Evolutionary conservation across 2,888 invertebrate species (phyloP), one percentile per base, ranked within the genome.

Genomic region (Agapetus fuscipes): DNA sequence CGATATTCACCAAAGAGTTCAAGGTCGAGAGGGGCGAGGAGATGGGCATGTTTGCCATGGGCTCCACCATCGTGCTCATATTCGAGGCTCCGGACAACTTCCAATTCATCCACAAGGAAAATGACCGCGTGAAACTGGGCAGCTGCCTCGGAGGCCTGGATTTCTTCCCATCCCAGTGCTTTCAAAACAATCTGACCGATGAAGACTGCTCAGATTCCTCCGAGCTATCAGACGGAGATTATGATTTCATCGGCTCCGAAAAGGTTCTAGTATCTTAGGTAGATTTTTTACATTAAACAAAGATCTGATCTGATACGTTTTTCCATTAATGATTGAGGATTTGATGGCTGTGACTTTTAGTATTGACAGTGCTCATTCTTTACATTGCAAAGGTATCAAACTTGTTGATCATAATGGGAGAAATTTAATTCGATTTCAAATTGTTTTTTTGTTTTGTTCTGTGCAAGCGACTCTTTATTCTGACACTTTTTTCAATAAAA

Each of bases 61-160:
- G 83, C 3, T 83, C 82, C 1, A 81, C 82, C 1, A 69, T 83
- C 38, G 81, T 83, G n/a, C 55, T 83, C 15, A 60, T 83, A n/a
- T 83, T 83, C 56, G 82, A 83, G 58, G 82, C 80, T 3, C 81
- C 82, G 1, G 63, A 65, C 46, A 61, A 72, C 49, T 75, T 77
- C 48, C 48, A 62, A 14, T 61, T 60, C 14, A 35, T 33, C 9
- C 41, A 25, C 28, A 32, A 30, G 4, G 39, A 44, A 27, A 38
- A 41, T 16, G 39, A 39, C 15, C 30, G 34, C 13, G 34, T 46
- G 4, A 46, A 46, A 34, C 11, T 43, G 10, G 46, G 46, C 17
- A 44, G 35, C 17, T 36, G 39, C 26, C 17, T 46, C 11, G 43
- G 46, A n/a, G 37, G 40, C n/a, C 27, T 43, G 14, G 41, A 43